Evolutionary conservation across 2,113 vertebrate genomes (phyloP), one percentile per base, ranked within the genome.

Genomic region (Arvicanthis niloticus): DNA sequence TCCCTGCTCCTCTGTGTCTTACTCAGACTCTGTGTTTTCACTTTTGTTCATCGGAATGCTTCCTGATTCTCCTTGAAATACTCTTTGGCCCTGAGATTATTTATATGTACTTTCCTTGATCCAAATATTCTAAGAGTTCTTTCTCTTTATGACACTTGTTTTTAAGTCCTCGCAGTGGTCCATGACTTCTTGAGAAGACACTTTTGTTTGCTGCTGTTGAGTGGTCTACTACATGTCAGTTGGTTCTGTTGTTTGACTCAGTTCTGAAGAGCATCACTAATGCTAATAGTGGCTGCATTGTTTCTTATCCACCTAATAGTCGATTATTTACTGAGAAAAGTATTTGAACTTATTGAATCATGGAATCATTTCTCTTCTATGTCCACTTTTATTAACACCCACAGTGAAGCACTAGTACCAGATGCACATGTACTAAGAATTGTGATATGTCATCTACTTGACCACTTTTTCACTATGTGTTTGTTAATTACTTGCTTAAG

Each of bases 281-380:
- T 81, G 72, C 62, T 75, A 22, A 62, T 88, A 7, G 56, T 88
- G 7, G 56, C 58, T 68, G 34, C 88, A 78, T 45, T 95, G 53
- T 72, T 78, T 88, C 56, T 78, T 80, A 73, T 77, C 51, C 45
- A 24, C 76, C 58, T 72, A 26, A 58, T 81, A 8, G 60, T 62
- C 56, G 26, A 78, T 51, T 95, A 48, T 73, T 80, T 89, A 60
- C 22, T n/a, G 16, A 75, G 21, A 97, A 91, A 95, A 75, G 31
- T 82, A 82, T 48, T 94, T 67, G 40, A 91, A 40, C 73, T 60
- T 89, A 45, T 45, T 29, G 48, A 60, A 31, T n/a, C 77, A 15
- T 68, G 29, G 7, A 45, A 80, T 91, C 77, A 7, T 84, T 73
- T 88, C 21, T 72, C 65, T 88, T 40, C 88, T 97, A 9, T 93